phyloP scores from a whole-genome alignment of 1,140 invertebrate species.

The Drosophila gunungcola region DNA sequence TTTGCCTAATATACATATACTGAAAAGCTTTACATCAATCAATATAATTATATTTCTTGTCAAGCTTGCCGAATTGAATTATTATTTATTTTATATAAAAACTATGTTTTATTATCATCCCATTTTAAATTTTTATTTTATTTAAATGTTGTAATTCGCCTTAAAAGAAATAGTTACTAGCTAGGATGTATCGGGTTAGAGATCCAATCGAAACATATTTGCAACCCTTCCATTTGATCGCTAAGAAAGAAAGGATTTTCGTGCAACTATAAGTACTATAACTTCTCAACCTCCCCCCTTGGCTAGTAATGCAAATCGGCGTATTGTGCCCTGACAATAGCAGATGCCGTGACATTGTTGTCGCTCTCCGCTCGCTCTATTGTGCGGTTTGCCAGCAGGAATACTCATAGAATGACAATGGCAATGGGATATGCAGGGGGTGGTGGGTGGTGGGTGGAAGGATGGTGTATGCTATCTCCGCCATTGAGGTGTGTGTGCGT shows the following conservation, averaged over 20 bases:
- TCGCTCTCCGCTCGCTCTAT: conserved; percentile 72
- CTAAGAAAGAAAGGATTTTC: no score
- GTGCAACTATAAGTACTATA: neutral
- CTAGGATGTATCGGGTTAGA: no score
- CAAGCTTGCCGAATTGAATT: no score
- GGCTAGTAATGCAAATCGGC: conserved; percentile 76
- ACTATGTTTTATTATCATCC: no score
- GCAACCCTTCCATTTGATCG: neutral
- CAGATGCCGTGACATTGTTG: conserved; percentile 81
- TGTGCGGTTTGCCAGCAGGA: conserved; percentile 63
- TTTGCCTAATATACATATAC: no score
- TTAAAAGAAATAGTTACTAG: no score
- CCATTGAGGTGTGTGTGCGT: conserved; percentile 35
- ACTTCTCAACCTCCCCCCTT: neutral
- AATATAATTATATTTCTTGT: no score
- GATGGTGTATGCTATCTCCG: neutral
- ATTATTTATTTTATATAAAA: no score
- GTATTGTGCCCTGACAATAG: conserved; percentile 80
- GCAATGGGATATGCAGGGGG: conserved; percentile 18
- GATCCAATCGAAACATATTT: no score
- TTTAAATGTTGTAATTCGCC: no score
- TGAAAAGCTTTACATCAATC: no score
- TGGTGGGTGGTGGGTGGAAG: conserved; percentile 4
- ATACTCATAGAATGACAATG: conserved; percentile 52
- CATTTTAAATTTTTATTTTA: no score